These are phyloP conservation scores for Miltochrista miniata DNA, from an alignment of 2,888 invertebrate species.

Conservation along the genomic window DNA sequence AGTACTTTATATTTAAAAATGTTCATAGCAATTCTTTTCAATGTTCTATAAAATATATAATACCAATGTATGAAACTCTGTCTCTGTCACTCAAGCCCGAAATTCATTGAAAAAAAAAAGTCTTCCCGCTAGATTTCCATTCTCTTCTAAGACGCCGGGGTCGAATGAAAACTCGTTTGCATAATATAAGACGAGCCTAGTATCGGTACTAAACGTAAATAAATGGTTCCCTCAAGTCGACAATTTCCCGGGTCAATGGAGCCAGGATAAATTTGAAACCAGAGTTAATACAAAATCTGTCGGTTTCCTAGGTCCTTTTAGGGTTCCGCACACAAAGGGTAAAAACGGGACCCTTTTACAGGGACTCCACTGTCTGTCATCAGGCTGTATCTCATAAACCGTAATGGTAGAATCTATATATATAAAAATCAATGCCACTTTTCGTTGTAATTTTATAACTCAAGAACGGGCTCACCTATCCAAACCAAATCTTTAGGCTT, in stretches of 20 bases:
- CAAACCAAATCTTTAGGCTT: no score
- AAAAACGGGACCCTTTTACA: no score
- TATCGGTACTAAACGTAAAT: slow-evolving; percentile 71
- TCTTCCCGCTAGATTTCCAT: slow-evolving; percentile 34
- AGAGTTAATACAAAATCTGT: slow-evolving; percentile 62
- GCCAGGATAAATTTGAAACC: slow-evolving; percentile 65
- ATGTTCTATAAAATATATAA: no score
- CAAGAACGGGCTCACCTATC: no score
- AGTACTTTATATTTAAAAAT: no score
- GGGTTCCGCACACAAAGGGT: no score
- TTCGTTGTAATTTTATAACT: no score
- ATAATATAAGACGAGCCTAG: slow-evolving; percentile 70
- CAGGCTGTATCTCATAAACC: no score
- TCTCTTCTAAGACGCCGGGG: slow-evolving; percentile 48
- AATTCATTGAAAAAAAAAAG: slow-evolving; percentile 41
- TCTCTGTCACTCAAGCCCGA: slow-evolving; percentile 24
- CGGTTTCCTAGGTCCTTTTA: slow-evolving; percentile 48
- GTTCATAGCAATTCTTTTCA: no score
- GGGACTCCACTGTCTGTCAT: no score
- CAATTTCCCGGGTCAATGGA: slow-evolving; percentile 73
- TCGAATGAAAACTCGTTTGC: slow-evolving; percentile 68
- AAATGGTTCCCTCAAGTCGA: slow-evolving; percentile 71
- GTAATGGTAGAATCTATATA: no score
- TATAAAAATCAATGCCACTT: no score
- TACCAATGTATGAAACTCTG: background rate